phyloP scores from a whole-genome alignment of 2,797 vertebrate genomes.

The Echeneis naucrates region DNA sequence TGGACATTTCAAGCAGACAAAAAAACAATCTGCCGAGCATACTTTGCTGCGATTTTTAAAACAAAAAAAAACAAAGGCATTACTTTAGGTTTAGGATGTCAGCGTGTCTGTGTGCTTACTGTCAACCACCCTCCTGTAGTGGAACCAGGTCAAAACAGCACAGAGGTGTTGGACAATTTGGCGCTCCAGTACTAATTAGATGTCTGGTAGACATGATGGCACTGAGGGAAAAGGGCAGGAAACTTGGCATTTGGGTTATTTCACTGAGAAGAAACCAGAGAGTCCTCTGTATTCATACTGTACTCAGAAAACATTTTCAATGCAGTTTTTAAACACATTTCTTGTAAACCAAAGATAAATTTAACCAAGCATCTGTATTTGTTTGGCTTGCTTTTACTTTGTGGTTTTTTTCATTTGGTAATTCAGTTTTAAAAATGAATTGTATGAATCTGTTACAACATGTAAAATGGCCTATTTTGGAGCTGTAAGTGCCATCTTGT shows the following conservation, averaged over 20 bases:
- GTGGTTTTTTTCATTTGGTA: neutral
- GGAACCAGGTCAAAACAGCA: conserved; percentile 56
- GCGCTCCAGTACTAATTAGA: conserved; percentile 48
- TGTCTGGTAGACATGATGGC: conserved; percentile 51
- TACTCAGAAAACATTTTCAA: neutral
- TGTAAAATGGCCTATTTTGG: conserved; percentile 18
- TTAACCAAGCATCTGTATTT: neutral
- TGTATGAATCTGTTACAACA: conserved; percentile 7
- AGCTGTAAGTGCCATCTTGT: neutral
- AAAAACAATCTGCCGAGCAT: neutral
- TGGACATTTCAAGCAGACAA: neutral
- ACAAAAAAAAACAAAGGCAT: conserved; percentile 4
- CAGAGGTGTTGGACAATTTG: conserved; percentile 62
- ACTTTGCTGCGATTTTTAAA: conserved; percentile 10
- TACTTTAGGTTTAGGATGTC: neutral
- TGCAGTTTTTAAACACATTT: neutral
- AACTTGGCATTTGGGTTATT: conserved; percentile 8
- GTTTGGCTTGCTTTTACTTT: neutral
- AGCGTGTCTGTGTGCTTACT: conserved; percentile 13
- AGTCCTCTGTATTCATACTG: neutral
- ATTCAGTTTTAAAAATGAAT: neutral
- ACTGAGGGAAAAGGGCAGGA: conserved; percentile 38
- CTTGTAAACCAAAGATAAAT: neutral
- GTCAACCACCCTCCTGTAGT: conserved; percentile 26
- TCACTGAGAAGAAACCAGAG: conserved; percentile 6